Percentiles rank a stretch among this genome's conserved stretches.
phyloP scores from a whole-genome alignment of 2,113 vertebrate species.

The Microtus richardsoni region DNA sequence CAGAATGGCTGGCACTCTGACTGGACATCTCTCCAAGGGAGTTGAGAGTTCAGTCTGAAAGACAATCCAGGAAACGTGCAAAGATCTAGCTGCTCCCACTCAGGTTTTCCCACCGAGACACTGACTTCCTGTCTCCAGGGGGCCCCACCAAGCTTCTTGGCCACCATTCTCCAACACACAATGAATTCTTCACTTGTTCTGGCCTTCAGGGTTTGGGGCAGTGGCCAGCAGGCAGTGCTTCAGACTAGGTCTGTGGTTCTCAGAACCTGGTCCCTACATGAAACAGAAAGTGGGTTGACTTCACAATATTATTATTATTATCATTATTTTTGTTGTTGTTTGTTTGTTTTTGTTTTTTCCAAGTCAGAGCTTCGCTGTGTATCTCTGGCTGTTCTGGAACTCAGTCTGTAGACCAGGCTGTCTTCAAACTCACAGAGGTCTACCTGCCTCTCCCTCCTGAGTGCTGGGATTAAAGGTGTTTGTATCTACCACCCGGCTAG shows the following conservation, averaged over 20 bases:
- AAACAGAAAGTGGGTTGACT: background rate
- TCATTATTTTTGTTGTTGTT: background rate
- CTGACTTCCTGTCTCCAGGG: background rate
- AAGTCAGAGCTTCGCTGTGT: background rate
- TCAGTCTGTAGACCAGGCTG: background rate
- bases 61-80: background rate
- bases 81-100: background rate
- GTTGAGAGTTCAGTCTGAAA: background rate
- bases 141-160: background rate
- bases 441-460: background rate
- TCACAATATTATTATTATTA: background rate
- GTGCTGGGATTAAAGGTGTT: background rate
- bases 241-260: background rate
- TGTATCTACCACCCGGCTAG: background rate
- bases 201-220: background rate
- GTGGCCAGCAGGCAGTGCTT: fast-evolving
- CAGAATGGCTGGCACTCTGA: no score
- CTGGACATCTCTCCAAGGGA: no score
- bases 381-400: background rate
- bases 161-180: background rate
- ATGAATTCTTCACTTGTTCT: background rate
- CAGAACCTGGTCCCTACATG: background rate
- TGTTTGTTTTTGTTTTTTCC: background rate
- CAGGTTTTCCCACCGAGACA: background rate
- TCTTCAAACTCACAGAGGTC: background rate